Evolutionary conservation across 2,797 vertebrate species (phyloP).

Genomic region (Pyrocephalus nanus): DNA sequence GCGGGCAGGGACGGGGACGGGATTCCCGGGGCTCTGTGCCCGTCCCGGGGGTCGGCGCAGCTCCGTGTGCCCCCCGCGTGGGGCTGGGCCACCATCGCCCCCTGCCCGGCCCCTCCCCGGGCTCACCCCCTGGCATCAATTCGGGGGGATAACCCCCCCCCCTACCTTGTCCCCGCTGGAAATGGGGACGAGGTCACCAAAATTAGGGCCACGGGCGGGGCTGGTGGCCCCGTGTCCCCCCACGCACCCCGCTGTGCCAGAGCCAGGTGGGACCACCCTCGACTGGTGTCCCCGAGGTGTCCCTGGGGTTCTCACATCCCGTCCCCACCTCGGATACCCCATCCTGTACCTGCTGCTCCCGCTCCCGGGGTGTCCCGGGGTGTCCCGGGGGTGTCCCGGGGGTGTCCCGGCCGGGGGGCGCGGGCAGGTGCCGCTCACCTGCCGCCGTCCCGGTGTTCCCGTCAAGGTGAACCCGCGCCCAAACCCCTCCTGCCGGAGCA

Average conservation of each 20-base stretch:
- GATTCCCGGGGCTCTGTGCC: fast-evolving
- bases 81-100: fast-evolving
- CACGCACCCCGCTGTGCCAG: fast-evolving
- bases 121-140: neutral
- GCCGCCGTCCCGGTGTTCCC: neutral
- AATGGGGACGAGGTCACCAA: fast-evolving
- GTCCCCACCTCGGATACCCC: neutral
- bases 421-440: neutral
- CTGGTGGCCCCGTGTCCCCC: neutral
- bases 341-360: neutral
- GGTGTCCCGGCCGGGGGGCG: neutral
- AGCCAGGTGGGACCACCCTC: fast-evolving
- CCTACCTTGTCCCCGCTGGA: fast-evolving
- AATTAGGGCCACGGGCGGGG: neutral
- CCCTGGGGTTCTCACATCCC: neutral
- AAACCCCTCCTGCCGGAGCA: conserved; percentile 74
- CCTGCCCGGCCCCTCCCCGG: fast-evolving
- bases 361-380: neutral
- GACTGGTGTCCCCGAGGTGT: neutral
- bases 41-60: fast-evolving
- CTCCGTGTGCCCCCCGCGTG: neutral
- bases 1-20: neutral
- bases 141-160: neutral
- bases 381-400: neutral
- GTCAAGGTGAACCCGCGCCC: conserved; percentile 76